Percentiles rank a stretch among this genome's conserved stretches.
These are phyloP conservation scores for Nephila pilipes DNA, from an alignment of 1,140 invertebrate genomes.

Conservation along the genomic window DNA sequence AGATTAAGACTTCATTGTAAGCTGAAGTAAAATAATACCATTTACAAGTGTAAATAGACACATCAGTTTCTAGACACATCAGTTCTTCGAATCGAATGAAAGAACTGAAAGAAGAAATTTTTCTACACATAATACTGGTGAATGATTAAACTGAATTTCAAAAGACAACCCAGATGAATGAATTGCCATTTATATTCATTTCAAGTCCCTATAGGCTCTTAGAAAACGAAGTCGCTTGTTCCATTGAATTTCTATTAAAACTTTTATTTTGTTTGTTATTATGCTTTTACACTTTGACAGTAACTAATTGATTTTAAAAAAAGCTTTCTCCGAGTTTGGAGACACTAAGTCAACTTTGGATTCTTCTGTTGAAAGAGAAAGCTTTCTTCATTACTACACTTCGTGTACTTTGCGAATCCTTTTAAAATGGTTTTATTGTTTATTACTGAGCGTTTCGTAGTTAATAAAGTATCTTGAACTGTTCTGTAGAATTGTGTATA, in stretches of 20 bases:
- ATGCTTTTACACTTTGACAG: neutral
- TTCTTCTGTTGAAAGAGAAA: neutral
- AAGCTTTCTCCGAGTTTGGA: too few species aligned
- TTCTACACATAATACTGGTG: neutral
- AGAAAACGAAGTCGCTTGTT: neutral
- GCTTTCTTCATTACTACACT: neutral
- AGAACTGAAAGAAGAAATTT: neutral
- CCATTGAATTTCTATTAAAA: neutral
- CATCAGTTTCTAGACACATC: neutral
- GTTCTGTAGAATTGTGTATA: too few species aligned
- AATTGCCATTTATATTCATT: neutral
- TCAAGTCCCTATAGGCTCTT: neutral
- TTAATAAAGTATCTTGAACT: too few species aligned
- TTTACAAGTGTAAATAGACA: neutral
- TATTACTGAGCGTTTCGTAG: too few species aligned
- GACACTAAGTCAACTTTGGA: too few species aligned
- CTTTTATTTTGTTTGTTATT: neutral
- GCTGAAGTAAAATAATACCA: neutral
- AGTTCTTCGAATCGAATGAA: neutral
- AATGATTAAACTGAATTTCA: constrained; percentile 2
- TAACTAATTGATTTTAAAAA: neutral
- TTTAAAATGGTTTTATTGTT: neutral
- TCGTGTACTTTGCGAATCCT: neutral
- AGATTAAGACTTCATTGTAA: neutral
- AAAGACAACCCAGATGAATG: neutral